phyloP scores from a whole-genome alignment of 2,888 invertebrate genomes.

The Disparrhopalites patrizii region DNA sequence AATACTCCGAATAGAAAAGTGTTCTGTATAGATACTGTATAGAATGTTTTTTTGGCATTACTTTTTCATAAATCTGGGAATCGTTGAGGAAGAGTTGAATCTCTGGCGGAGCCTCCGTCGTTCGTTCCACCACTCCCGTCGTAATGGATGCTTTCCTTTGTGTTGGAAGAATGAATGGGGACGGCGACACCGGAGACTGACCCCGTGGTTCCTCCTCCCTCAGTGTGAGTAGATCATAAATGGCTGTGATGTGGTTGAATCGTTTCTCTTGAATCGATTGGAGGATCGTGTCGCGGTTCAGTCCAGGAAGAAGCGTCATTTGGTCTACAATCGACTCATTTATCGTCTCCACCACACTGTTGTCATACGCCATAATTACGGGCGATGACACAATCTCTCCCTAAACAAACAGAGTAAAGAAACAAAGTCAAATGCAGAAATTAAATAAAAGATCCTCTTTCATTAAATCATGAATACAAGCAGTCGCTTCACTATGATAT shows the following conservation, averaged over 20 bases:
- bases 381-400: background rate
- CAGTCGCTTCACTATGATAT: too few relatives aligned
- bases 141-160: conserved; percentile 48
- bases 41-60: conserved; percentile 46
- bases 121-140: conserved; percentile 47
- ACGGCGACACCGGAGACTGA: conserved; percentile 22
- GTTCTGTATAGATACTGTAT: too few relatives aligned
- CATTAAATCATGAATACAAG: too few relatives aligned
- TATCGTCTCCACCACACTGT: conserved; percentile 52
- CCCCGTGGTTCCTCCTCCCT: conserved; percentile 49
- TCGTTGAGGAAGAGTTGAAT: conserved; percentile 53
- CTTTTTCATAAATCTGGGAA: conserved; percentile 62
- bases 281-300: conserved; percentile 68
- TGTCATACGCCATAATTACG: conserved; percentile 31
- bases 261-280: conserved; percentile 77
- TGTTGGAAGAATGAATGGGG: conserved; percentile 39
- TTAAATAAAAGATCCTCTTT: too few relatives aligned
- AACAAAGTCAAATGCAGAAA: too few relatives aligned
- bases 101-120: conserved; percentile 42
- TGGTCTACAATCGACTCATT: conserved; percentile 73
- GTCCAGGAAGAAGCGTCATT: conserved; percentile 74
- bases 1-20: too few relatives aligned
- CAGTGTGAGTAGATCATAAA: conserved; percentile 85
- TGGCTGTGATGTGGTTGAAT: conserved; percentile 90
- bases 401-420: background rate